Percentiles rank a stretch among this genome's conserved stretches.
Evolutionary conservation across 2,113 vertebrate species (phyloP).

Genomic region (Paedocypris sp.): DNA sequence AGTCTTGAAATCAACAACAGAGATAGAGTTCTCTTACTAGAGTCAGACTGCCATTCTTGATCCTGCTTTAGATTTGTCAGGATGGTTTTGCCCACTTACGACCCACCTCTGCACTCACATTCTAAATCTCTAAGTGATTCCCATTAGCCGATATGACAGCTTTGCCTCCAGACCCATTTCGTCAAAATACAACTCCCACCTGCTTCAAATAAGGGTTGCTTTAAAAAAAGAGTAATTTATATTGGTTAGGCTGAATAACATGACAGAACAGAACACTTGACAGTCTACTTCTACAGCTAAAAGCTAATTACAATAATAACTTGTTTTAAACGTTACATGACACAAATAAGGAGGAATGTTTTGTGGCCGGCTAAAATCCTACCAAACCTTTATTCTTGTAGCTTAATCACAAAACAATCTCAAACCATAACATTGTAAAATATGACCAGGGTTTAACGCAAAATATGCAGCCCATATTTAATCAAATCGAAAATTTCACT

Average conservation of each 20-base stretch:
- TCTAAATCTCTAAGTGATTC: constrained; percentile 7
- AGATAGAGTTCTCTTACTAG: not conserved
- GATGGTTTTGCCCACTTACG: not conserved
- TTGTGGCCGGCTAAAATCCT: too few species aligned
- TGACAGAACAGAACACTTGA: not conserved
- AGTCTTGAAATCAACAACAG: constrained; percentile 21
- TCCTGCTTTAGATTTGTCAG: constrained; percentile 26
- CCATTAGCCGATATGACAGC: constrained; percentile 17
- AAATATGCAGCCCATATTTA: too few species aligned
- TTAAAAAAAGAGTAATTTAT: not conserved
- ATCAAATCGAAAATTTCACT: too few species aligned
- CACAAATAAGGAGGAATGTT: too few species aligned
- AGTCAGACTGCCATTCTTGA: constrained; percentile 24
- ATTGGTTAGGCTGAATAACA: not conserved
- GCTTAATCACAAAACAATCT: too few species aligned
- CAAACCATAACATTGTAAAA: too few species aligned
- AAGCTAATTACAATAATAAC: too few species aligned
- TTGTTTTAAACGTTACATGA: too few species aligned
- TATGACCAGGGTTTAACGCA: too few species aligned
- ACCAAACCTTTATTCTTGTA: too few species aligned
- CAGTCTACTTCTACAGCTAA: too few species aligned
- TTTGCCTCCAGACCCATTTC: not conserved
- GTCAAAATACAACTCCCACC: not conserved
- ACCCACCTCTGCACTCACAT: constrained; percentile 5
- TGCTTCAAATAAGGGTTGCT: not conserved